phyloP scores from a whole-genome alignment of 2,113 vertebrate species.

The Ginglymostoma cirratum region DNA sequence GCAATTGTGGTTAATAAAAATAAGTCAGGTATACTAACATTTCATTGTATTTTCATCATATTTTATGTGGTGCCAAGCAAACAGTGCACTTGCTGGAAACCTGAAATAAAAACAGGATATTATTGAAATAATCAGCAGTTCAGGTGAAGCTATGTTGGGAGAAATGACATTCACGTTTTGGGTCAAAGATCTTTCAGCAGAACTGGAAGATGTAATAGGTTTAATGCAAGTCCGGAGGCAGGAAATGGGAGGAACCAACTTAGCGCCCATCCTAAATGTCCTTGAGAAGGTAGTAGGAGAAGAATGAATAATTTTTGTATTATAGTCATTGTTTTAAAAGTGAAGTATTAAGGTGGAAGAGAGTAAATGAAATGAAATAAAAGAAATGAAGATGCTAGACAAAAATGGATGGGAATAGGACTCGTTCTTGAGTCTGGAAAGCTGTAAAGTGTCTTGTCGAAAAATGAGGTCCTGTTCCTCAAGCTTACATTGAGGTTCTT shows the following conservation, averaged over 20 bases:
- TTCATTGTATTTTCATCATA: not conserved
- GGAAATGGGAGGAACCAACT: not conserved
- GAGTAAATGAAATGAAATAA: too few relatives aligned
- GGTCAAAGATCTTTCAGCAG: not conserved
- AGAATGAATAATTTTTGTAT: too few relatives aligned
- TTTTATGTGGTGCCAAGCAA: not conserved
- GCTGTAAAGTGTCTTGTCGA: too few relatives aligned
- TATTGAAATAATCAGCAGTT: not conserved
- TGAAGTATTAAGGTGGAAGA: too few relatives aligned
- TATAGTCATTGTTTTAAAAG: too few relatives aligned
- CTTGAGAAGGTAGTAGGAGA: too few relatives aligned
- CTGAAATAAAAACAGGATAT: not conserved
- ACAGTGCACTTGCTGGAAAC: not conserved
- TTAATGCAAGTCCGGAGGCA: not conserved
- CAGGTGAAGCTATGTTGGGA: not conserved
- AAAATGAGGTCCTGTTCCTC: too few relatives aligned
- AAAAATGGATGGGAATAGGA: too few relatives aligned
- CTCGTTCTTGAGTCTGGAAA: too few relatives aligned
- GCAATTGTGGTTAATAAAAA: not conserved
- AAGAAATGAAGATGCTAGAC: too few relatives aligned
- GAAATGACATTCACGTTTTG: not conserved
- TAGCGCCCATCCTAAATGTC: too few relatives aligned
- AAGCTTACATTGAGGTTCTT: too few relatives aligned
- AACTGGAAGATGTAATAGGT: not conserved
- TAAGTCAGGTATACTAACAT: not conserved